A percentile compares a stretch with the other conserved stretches of the same genome.
Evolutionary conservation across 2,797 vertebrate species (phyloP).

Genomic region (Tiaroga cobitis): DNA sequence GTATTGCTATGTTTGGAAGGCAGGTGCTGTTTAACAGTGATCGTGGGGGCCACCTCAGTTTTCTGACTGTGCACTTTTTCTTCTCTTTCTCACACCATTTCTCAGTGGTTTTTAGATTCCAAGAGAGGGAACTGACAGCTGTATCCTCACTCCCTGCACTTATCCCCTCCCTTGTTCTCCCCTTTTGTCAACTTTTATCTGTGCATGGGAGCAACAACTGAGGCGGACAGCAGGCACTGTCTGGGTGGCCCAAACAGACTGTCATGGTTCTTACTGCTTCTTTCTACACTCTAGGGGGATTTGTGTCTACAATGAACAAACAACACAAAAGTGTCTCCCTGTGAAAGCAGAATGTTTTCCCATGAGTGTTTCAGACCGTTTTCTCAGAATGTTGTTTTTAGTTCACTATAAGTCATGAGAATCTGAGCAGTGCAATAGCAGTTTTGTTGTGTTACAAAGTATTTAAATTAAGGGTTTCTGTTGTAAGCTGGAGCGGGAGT

Average conservation of each 20-base stretch:
- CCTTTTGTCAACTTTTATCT: conserved; percentile 74
- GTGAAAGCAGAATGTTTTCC: conserved; percentile 19
- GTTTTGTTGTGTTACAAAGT: neutral
- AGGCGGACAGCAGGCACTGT: conserved; percentile 74
- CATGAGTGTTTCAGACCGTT: conserved; percentile 17
- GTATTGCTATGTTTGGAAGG: conserved; percentile 56
- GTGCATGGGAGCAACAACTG: conserved; percentile 65
- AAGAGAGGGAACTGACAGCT: conserved; percentile 74
- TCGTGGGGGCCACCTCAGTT: conserved; percentile 30
- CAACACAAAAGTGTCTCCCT: conserved; percentile 21
- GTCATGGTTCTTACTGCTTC: conserved; percentile 44
- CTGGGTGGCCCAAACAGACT: conserved; percentile 79
- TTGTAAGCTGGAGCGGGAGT: conserved; percentile 13
- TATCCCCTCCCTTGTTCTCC: conserved; percentile 33
- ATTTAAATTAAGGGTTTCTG: conserved; percentile 17
- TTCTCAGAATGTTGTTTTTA: conserved; percentile 7
- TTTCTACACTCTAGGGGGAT: conserved; percentile 32
- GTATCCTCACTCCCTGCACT: conserved; percentile 62
- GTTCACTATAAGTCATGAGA: conserved; percentile 17
- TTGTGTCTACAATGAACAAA: conserved; percentile 46
- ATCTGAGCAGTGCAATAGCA: neutral
- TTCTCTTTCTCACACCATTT: conserved; percentile 47
- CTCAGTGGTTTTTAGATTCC: conserved; percentile 62
- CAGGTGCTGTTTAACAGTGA: conserved; percentile 57
- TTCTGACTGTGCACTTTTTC: conserved; percentile 34